A percentile compares a stretch with the other conserved stretches of the same genome.
Evolutionary conservation across 2,888 invertebrate genomes (phyloP).

Genomic region (Archips crataeganus): DNA sequence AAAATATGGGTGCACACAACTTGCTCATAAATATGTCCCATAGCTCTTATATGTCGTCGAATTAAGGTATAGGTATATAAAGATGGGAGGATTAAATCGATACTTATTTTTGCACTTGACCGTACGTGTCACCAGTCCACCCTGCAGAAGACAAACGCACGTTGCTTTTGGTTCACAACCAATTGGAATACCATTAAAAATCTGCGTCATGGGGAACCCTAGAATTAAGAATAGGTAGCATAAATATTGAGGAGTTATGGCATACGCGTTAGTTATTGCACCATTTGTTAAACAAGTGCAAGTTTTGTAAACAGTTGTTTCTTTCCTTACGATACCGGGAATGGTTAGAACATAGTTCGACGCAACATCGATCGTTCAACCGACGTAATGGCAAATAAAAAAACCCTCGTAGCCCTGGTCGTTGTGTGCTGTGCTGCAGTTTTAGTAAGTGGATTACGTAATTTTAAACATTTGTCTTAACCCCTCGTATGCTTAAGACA

Average conservation of each 20-base stretch:
- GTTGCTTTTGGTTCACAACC: no score
- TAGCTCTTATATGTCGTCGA: no score
- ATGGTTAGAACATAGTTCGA: constrained; percentile 15
- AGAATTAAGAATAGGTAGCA: constrained; percentile 10
- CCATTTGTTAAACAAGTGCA: constrained; percentile 41
- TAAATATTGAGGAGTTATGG: constrained; percentile 40
- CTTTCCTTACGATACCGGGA: constrained; percentile 20
- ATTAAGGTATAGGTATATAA: no score
- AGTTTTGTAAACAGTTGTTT: constrained; percentile 45
- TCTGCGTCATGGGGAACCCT: constrained; percentile 8
- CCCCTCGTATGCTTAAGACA: no score
- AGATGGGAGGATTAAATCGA: no score
- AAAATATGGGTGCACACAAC: no score
- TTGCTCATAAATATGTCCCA: no score
- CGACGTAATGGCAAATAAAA: constrained; percentile 28
- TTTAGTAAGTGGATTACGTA: constrained; percentile 20
- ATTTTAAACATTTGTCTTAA: not conserved
- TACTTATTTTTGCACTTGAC: no score
- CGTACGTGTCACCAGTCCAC: no score
- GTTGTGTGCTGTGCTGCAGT: constrained; percentile 13
- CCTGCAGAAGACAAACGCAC: no score
- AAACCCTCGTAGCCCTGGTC: not conserved
- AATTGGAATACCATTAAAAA: not conserved
- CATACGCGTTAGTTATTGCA: constrained; percentile 39
- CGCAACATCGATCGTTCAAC: constrained; percentile 16